phyloP scores from a whole-genome alignment of 2,888 invertebrate genomes.

The Dyspetes luteomarginatus region DNA sequence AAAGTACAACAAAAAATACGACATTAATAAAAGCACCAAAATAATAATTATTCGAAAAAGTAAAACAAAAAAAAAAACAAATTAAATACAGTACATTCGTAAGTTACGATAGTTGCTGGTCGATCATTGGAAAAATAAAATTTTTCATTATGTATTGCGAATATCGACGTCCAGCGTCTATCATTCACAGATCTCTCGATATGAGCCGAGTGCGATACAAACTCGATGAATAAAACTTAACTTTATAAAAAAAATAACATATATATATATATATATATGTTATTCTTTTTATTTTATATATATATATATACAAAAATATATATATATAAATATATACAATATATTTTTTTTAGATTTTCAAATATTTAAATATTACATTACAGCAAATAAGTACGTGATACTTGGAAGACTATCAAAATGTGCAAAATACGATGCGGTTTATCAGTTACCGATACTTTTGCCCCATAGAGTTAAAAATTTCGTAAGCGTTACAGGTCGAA shows the following conservation, averaged over 20 bases:
- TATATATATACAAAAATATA: too few relatives aligned
- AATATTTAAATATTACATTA: background rate
- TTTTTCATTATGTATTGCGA: too few relatives aligned
- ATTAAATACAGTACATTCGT: constrained; percentile 42
- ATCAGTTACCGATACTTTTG: constrained; percentile 31
- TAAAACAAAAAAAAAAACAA: constrained; percentile 23
- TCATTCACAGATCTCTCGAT: too few relatives aligned
- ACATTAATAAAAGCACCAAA: constrained; percentile 40
- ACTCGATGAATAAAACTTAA: background rate
- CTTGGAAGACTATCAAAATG: background rate
- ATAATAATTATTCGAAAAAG: constrained; percentile 55
- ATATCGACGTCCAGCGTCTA: too few relatives aligned
- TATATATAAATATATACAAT: too few relatives aligned
- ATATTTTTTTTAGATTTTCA: too few relatives aligned
- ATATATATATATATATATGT: too few relatives aligned
- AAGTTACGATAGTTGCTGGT: background rate
- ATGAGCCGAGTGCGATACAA: too few relatives aligned
- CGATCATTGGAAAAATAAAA: too few relatives aligned
- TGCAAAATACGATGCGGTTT: background rate
- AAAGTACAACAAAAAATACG: constrained; percentile 34
- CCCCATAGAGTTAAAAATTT: background rate
- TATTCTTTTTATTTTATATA: too few relatives aligned
- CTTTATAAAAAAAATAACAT: too few relatives aligned
- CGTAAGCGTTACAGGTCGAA: too few relatives aligned
- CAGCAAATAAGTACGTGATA: background rate